Evolutionary conservation across 2,797 vertebrate species (phyloP).

Genomic region (Hemitrygon akajei): DNA sequence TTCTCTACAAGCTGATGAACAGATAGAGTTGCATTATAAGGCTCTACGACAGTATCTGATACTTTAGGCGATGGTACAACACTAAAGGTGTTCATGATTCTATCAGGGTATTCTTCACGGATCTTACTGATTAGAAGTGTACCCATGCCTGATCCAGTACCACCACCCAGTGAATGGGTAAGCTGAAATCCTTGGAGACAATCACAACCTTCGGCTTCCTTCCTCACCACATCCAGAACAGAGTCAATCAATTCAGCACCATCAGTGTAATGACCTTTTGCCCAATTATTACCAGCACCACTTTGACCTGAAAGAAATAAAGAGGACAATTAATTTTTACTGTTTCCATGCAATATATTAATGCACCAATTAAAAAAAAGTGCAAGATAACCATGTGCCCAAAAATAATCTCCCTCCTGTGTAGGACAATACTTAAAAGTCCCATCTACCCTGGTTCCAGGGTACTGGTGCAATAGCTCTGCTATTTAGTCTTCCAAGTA

Average conservation of each 20-base stretch:
- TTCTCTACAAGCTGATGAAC: conserved; percentile 35
- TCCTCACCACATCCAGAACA: conserved; percentile 40
- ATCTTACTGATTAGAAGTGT: conserved; percentile 39
- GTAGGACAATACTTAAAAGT: neutral
- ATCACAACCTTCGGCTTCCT: conserved; percentile 38
- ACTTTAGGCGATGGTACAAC: conserved; percentile 39
- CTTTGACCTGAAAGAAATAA: conserved; percentile 31
- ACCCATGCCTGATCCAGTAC: conserved; percentile 39
- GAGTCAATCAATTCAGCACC: conserved; percentile 39
- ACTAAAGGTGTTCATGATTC: conserved; percentile 40
- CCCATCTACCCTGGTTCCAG: neutral
- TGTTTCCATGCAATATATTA: neutral
- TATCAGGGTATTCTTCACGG: conserved; percentile 39
- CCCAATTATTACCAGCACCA: conserved; percentile 39
- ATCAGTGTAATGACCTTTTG: conserved; percentile 40
- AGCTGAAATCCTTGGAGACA: conserved; percentile 39
- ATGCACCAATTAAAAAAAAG: neutral
- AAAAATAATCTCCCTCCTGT: neutral
- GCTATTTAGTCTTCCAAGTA: neutral
- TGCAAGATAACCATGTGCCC: neutral
- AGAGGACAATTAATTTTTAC: neutral
- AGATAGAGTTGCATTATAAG: conserved; percentile 28
- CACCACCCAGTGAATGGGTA: conserved; percentile 37
- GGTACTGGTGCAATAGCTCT: neutral
- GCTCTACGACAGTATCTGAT: conserved; percentile 25